A percentile compares a stretch with the other conserved stretches of the same genome.
Conservation (phyloP, 2,888 invertebrate genomes). For the Camptogramma bilineatum region DNA sequence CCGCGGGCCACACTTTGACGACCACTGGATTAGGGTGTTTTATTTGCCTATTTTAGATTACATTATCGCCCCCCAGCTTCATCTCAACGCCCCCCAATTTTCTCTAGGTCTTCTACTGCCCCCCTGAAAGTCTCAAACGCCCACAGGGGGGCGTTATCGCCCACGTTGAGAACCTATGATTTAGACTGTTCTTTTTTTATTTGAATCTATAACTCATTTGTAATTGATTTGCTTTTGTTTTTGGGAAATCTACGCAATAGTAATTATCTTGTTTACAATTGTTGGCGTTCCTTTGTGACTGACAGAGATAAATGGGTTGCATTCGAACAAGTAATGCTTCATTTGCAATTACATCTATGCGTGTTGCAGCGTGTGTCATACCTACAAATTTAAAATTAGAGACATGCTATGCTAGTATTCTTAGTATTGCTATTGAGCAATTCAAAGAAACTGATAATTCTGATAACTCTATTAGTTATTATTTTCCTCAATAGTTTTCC, state of each 20-base stretch:
- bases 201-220: constrained; percentile 11
- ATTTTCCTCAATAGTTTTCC: too few relatives aligned
- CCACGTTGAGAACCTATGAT: too few relatives aligned
- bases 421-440: not conserved
- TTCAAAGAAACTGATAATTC: too few relatives aligned
- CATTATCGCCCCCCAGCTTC: too few relatives aligned
- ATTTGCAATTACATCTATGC: not conserved
- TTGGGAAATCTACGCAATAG: constrained; percentile 13
- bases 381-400: not conserved
- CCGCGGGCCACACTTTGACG: too few relatives aligned
- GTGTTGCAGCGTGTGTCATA: not conserved
- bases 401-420: not conserved
- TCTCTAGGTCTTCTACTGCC: too few relatives aligned
- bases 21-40: too few relatives aligned
- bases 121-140: too few relatives aligned
- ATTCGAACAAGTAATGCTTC: not conserved
- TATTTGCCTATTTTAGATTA: too few relatives aligned
- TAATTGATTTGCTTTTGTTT: constrained; percentile 15
- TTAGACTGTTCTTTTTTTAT: constrained; percentile 14
- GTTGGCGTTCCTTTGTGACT: constrained; percentile 15
- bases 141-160: too few relatives aligned
- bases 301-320: constrained; percentile 14
- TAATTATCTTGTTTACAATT: constrained; percentile 11
- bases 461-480: too few relatives aligned
- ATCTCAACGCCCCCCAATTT: too few relatives aligned